Evolutionary conservation across 1,140 invertebrate species (phyloP).

Genomic region (Thaumatotibia leucotreta): DNA sequence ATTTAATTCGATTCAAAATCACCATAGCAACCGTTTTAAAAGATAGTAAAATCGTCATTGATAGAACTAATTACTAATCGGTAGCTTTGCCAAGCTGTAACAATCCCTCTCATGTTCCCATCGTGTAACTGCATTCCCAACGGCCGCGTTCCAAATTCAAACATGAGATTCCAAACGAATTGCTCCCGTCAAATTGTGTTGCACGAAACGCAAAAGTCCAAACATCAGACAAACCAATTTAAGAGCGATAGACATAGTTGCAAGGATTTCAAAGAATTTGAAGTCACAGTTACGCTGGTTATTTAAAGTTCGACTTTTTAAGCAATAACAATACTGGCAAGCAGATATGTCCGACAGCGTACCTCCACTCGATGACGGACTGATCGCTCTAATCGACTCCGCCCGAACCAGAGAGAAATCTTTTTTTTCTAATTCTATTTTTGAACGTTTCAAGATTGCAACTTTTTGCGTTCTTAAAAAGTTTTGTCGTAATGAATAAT

Average conservation of each 20-base stretch:
- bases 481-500: conserved; percentile 21
- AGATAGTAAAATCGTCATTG: background rate
- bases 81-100: background rate
- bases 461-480: conserved; percentile 10
- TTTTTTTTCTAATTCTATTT: conserved; percentile 5
- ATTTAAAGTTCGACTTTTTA: background rate
- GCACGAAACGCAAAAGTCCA: background rate
- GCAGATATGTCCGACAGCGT: background rate
- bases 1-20: no score
- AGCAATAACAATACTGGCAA: background rate
- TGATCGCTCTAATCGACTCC: conserved; percentile 13
- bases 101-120: background rate
- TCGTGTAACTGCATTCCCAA: conserved; percentile 10
- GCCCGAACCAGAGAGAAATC: background rate
- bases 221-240: background rate
- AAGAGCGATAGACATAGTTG: background rate
- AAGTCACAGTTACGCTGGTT: background rate
- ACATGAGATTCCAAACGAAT: background rate
- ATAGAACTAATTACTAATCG: background rate
- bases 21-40: no score
- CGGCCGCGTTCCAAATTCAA: conserved; percentile 9
- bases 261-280: background rate
- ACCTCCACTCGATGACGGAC: conserved; percentile 7
- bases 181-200: background rate
- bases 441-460: conserved; percentile 13